phyloP scores from a whole-genome alignment of 2,113 vertebrate species.

The Mirounga angustirostris region DNA sequence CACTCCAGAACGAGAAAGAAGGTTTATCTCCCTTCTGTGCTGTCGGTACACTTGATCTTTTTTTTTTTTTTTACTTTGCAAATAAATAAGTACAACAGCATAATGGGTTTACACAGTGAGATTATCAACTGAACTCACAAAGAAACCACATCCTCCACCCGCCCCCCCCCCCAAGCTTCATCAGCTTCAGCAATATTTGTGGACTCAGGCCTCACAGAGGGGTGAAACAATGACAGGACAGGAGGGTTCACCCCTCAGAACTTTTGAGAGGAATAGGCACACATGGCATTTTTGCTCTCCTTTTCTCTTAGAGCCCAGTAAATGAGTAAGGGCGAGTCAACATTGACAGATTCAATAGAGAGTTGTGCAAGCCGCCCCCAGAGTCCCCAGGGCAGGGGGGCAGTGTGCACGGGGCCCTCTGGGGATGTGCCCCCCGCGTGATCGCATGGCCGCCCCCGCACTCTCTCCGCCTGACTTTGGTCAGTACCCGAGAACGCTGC shows the following conservation, averaged over 20 bases:
- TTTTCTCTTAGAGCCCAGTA: constrained; percentile 74
- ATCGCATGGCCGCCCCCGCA: neutral
- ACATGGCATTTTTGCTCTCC: neutral
- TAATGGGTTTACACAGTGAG: neutral
- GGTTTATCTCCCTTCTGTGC: neutral
- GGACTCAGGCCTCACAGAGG: neutral
- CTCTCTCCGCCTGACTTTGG: neutral
- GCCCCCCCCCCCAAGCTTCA: neutral
- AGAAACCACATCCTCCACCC: constrained; percentile 7
- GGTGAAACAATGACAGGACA: neutral
- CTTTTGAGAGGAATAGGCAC: neutral
- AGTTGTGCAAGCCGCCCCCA: constrained; percentile 68
- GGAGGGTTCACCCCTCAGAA: neutral
- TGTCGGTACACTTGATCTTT: neutral
- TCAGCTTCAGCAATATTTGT: neutral
- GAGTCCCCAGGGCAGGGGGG: accelerated
- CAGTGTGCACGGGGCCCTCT: accelerated
- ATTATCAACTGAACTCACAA: neutral
- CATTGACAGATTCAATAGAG: constrained; percentile 80
- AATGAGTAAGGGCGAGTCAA: constrained; percentile 84
- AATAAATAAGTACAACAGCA: constrained; percentile 13
- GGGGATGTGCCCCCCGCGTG: neutral
- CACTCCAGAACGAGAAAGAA: neutral
- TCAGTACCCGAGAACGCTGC: neutral
- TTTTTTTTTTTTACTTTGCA: neutral